Base-by-base conservation (phyloP, 2,888 invertebrate species). In the Eupithecia inturbata region DNA sequence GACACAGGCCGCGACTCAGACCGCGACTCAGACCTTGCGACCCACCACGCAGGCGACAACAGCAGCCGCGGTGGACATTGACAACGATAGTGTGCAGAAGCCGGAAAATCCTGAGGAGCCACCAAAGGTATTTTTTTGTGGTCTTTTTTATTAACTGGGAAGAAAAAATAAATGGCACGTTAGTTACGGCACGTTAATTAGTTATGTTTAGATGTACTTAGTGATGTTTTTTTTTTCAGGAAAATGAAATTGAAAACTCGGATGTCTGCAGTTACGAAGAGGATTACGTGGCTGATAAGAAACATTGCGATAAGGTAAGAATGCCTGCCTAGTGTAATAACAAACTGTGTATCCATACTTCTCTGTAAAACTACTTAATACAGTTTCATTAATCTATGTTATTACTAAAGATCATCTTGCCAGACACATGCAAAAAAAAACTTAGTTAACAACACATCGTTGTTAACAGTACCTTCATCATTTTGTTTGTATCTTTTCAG, bases 221-320 rank as follows among this genome's bases (percentile, higher is more conserved):
- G n/a, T 33, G 16, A 70, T 36, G 57, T 39, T 26, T n/a, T 71
- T n/a, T 71, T 26, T 67, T 82, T 10, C 82, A 93, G 94, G 92
- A 92, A 71, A 94, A 93, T 71, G 95, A 95, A 83, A 89, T 95
- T 28, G 92, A 92, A 67, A 89, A 86, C 68, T 87, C 89, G 1
- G 90, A 91, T 62, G 86, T 91, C 22, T 94, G 94, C 82, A 88
- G 81, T 62, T 85, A 88, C 5, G 85, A 90, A 10, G 88, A 87
- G 16, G 93, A 93, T 77, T 93, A 93, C 73, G 84, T 92, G 45
- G 87, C 91, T 14, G 92, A 91, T 76, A 94, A 93, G 80, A 92
- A 92, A 78, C 84, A 88, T 26, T 94, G 94, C 80, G 88, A 91
- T 83, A 92, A 91, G 92, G 93, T 94, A 86, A 73, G 1, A 49